Conservation (phyloP, 2,113 vertebrate genomes). For the Catharus fuscescens region DNA sequence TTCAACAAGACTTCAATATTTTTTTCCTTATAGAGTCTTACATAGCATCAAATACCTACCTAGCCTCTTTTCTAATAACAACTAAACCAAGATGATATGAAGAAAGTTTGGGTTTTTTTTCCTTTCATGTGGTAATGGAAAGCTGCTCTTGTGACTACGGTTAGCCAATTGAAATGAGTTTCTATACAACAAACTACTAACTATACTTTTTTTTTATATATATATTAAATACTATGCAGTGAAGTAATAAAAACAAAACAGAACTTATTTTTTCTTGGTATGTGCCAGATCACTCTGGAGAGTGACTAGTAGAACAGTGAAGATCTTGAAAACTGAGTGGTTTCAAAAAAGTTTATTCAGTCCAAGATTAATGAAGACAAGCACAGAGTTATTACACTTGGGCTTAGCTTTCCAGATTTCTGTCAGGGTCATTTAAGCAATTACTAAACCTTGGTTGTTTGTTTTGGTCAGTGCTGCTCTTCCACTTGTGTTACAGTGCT, state of each 20-base stretch:
- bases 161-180: not conserved
- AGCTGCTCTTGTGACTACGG: not conserved
- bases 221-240: not conserved
- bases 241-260: not conserved
- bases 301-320: not conserved
- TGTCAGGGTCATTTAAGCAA: not conserved
- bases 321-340: not conserved
- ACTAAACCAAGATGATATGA: not conserved
- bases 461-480: not conserved
- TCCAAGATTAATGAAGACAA: not conserved
- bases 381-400: not conserved
- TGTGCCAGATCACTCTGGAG: not conserved
- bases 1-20: not conserved
- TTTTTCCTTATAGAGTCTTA: not conserved
- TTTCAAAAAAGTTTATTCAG: not conserved
- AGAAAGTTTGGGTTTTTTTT: not conserved
- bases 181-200: not conserved
- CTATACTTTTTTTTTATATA: not conserved
- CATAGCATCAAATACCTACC: not conserved
- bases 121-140: not conserved
- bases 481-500: not conserved
- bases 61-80: not conserved
- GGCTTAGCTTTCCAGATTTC: not conserved
- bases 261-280: not conserved
- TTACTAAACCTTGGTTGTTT: not conserved